Percentiles rank a stretch among this genome's conserved stretches.
phyloP scores from a whole-genome alignment of 2,797 vertebrate genomes.

The Typhlichthys eigenmanni region DNA sequence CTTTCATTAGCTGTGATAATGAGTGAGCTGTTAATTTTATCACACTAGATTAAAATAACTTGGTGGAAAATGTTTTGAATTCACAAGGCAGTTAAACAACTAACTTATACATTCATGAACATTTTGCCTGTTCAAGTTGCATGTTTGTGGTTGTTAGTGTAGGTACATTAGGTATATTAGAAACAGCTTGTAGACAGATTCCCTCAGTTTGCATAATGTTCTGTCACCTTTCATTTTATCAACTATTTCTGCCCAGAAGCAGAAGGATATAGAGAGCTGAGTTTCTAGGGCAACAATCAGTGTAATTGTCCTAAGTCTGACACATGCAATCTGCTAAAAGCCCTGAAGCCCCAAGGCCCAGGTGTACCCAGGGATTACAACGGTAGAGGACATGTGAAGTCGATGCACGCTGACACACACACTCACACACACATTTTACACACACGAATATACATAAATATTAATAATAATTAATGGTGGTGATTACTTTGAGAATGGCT shows the following conservation, averaged over 20 bases:
- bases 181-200: constrained; percentile 51
- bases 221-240: constrained; percentile 63
- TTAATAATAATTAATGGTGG: too few species aligned
- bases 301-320: constrained; percentile 77
- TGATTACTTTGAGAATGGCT: too few species aligned
- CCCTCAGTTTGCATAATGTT: constrained; percentile 59
- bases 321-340: constrained; percentile 82
- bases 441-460: constrained; percentile 2
- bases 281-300: constrained; percentile 78
- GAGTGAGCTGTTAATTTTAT: neutral
- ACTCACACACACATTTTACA: constrained; percentile 11
- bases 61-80: constrained; percentile 7
- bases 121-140: constrained; percentile 24
- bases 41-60: constrained; percentile 16
- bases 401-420: constrained; percentile 29
- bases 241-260: constrained; percentile 25
- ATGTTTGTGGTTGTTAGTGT: neutral
- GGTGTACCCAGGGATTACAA: constrained; percentile 75
- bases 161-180: constrained; percentile 42
- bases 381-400: constrained; percentile 75
- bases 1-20: constrained; percentile 6
- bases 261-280: constrained; percentile 47
- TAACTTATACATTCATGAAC: constrained; percentile 37
- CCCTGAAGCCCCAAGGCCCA: constrained; percentile 69
- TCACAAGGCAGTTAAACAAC: constrained; percentile 3